These are phyloP conservation scores for Meda fulgida DNA, from an alignment of 2,797 vertebrate genomes.

Conservation along the genomic window DNA sequence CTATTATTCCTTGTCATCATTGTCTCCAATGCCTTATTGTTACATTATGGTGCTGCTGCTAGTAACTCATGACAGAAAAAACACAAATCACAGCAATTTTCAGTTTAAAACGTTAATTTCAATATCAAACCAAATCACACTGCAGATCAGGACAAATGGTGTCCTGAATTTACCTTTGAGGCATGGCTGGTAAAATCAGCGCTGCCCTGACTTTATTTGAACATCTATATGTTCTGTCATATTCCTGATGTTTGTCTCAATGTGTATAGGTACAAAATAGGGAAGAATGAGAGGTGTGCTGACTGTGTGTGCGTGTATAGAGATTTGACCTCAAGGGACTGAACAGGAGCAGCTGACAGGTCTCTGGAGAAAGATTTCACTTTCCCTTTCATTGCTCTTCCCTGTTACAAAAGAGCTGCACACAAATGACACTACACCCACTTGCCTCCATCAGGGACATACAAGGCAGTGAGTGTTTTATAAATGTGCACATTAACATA, in stretches of 20 bases:
- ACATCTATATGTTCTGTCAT: constrained; percentile 10
- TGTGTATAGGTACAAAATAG: neutral
- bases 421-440: constrained; percentile 20
- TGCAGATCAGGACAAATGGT: neutral
- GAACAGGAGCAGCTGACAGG: constrained; percentile 34
- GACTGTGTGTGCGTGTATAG: neutral
- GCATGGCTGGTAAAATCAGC: neutral
- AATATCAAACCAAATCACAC: neutral
- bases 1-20: neutral
- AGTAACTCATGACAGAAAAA: neutral
- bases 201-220: neutral
- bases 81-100: neutral
- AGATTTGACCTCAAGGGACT: constrained; percentile 35
- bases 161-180: too few species aligned
- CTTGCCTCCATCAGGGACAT: constrained; percentile 16
- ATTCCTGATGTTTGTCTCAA: neutral
- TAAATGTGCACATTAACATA: constrained; percentile 9
- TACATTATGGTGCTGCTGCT: neutral
- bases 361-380: constrained; percentile 36
- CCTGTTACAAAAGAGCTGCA: constrained; percentile 7
- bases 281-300: constrained; percentile 13
- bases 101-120: neutral
- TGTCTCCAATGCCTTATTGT: neutral
- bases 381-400: constrained; percentile 27
- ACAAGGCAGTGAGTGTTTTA: constrained; percentile 20